Evolutionary conservation across 1,140 invertebrate genomes (phyloP), one percentile per base, ranked within the genome.

Genomic region (Microplitis demolitor): DNA sequence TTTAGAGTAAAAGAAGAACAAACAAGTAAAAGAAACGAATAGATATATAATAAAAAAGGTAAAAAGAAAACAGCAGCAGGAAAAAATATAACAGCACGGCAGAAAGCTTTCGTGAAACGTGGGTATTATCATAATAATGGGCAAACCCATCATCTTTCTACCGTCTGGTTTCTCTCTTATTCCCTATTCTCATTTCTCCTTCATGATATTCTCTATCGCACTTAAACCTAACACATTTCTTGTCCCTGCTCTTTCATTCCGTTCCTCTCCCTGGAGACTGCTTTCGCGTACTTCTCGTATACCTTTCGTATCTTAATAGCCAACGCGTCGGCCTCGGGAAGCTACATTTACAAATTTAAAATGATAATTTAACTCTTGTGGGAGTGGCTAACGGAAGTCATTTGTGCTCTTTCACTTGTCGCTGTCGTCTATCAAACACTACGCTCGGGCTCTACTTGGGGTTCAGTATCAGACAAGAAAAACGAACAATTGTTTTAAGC

Each of bases 321-420:
- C 53, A 37, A 56, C 39, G 39, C 76, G 54, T 68, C 76, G 78
- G 66, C 74, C 74, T 79, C 76, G 39, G 39, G 39, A 45, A 45
- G 39, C 39, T 80, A 82, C 80, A 82, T 82, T 82, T 79, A 79
- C 78, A 82, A 82, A 82, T 81, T 82, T 80, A 79, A 79, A 81
- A 82, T 80, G 78, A 82, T 82, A 80, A 81, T 78, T 82, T 74
- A 74, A 31, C 58, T 45, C 69, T 8, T 50, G 76, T 76, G 77
- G 76, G 76, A 78, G 76, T 77, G 76, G 78, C 75, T 66, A 76
- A 73, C 73, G 72, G 74, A 76, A 76, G 74, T 80, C 79, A 78
- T 82, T 82, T 80, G 77, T 78, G 71, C 58, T 67, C 50, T 73
- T 51, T 53, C 14, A 35, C 14, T 34, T 66, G 14, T 16, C 16